Percentiles rank a stretch among this genome's conserved stretches.
These are phyloP conservation scores for Cataglyphis altisquamis DNA, from an alignment of 2,888 invertebrate genomes.

Conservation along the genomic window DNA sequence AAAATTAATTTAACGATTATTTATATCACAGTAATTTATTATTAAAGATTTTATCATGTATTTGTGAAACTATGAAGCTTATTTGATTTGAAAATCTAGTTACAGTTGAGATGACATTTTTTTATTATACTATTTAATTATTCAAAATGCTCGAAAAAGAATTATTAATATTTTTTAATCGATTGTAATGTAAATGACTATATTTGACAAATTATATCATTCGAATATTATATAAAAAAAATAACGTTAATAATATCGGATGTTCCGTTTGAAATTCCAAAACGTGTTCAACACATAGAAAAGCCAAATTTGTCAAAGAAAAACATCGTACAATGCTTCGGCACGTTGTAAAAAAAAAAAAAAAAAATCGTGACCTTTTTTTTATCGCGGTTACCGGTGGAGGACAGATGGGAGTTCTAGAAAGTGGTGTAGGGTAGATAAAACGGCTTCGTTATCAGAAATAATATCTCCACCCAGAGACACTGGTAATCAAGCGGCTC, in stretches of 20 bases:
- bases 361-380: neutral
- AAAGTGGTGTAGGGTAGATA: constrained; percentile 55
- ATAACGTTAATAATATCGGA: neutral
- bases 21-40: neutral
- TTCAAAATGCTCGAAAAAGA: neutral
- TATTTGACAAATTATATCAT: neutral
- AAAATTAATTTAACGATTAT: neutral
- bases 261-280: constrained; percentile 6
- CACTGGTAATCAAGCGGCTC: constrained; percentile 67
- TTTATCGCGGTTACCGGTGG: neutral
- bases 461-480: constrained; percentile 62
- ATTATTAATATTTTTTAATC: neutral
- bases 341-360: neutral
- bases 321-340: neutral
- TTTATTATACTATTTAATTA: neutral
- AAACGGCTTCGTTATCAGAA: constrained; percentile 67
- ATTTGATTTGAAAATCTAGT: neutral
- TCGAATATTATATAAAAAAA: neutral
- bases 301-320: neutral
- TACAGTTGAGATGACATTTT: neutral
- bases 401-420: neutral
- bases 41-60: neutral
- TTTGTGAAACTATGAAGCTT: neutral
- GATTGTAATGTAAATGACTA: neutral
- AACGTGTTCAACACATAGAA: neutral